phyloP scores from a whole-genome alignment of 1,140 invertebrate species.

The Hypothenemus hampei region DNA sequence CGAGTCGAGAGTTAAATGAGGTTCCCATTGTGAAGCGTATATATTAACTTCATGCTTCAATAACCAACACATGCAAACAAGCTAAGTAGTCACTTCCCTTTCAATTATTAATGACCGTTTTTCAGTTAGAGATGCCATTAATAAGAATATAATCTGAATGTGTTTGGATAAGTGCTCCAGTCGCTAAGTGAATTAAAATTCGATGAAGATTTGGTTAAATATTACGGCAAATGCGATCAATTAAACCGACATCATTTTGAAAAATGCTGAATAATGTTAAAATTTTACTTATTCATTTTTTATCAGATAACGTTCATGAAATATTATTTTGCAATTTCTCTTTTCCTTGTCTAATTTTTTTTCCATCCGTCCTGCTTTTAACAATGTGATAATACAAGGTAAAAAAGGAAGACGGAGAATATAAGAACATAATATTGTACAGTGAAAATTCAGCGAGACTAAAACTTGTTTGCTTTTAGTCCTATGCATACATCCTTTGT shows the following conservation, averaged over 20 bases:
- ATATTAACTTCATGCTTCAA: slow-evolving; percentile 20
- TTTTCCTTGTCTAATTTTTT: background rate
- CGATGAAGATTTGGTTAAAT: slow-evolving; percentile 13
- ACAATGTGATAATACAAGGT: background rate
- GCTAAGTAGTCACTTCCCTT: slow-evolving; percentile 22
- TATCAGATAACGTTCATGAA: no score
- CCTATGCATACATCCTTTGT: slow-evolving; percentile 46
- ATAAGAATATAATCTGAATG: slow-evolving; percentile 9
- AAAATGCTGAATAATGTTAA: no score
- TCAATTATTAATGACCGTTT: slow-evolving; percentile 14
- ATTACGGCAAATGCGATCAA: slow-evolving; percentile 19
- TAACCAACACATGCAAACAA: slow-evolving; percentile 8
- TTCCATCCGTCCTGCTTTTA: background rate
- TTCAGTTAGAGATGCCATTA: slow-evolving; percentile 7
- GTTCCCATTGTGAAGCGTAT: slow-evolving; percentile 15
- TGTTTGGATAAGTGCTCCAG: slow-evolving; percentile 1
- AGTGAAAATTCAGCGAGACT: slow-evolving; percentile 38
- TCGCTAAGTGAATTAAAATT: slow-evolving; percentile 13
- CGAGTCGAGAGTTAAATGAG: slow-evolving; percentile 5
- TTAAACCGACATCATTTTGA: slow-evolving; percentile 4
- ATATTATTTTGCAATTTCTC: no score
- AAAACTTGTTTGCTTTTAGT: slow-evolving; percentile 45
- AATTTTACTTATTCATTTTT: no score
- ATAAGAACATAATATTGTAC: slow-evolving; percentile 8
- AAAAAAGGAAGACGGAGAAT: slow-evolving; percentile 12